A percentile compares a stretch with the other conserved stretches of the same genome.
These are phyloP conservation scores for Andrena trimmerana DNA, from an alignment of 2,888 invertebrate genomes.

Conservation along the genomic window DNA sequence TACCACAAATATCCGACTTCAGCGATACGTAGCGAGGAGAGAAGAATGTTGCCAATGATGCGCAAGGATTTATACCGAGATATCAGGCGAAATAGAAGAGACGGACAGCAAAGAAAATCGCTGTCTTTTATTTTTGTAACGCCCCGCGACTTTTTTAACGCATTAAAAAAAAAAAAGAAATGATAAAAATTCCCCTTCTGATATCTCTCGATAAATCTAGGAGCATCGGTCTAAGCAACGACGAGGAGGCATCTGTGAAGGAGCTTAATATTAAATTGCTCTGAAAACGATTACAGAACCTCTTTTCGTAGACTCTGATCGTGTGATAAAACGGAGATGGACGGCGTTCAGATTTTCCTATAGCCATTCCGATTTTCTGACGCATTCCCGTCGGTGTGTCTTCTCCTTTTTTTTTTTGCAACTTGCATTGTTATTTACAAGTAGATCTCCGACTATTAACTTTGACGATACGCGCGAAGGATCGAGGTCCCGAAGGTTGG, in stretches of 20 bases:
- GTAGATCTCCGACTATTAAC: neutral
- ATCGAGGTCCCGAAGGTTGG: neutral
- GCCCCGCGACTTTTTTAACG: neutral
- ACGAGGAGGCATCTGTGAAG: constrained; percentile 59
- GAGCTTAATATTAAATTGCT: constrained; percentile 64
- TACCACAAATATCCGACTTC: neutral
- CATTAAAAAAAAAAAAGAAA: constrained; percentile 10
- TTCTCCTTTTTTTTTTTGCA: neutral
- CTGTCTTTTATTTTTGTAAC: constrained; percentile 22
- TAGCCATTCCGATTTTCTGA: constrained; percentile 23
- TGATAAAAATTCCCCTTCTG: constrained; percentile 15
- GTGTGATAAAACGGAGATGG: constrained; percentile 82
- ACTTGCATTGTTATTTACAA: neutral
- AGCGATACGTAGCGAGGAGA: neutral
- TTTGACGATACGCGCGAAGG: neutral
- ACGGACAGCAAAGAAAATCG: neutral
- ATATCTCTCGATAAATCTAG: constrained; percentile 35
- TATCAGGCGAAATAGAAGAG: neutral
- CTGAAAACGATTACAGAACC: constrained; percentile 51
- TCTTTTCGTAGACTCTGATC: constrained; percentile 77
- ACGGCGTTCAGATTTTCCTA: constrained; percentile 69
- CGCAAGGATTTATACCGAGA: constrained; percentile 18
- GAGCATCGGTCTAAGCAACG: constrained; percentile 13
- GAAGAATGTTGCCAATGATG: neutral
- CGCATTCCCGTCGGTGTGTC: neutral